phyloP scores from a whole-genome alignment of 2,888 invertebrate genomes.

The Corbicula japonica region DNA sequence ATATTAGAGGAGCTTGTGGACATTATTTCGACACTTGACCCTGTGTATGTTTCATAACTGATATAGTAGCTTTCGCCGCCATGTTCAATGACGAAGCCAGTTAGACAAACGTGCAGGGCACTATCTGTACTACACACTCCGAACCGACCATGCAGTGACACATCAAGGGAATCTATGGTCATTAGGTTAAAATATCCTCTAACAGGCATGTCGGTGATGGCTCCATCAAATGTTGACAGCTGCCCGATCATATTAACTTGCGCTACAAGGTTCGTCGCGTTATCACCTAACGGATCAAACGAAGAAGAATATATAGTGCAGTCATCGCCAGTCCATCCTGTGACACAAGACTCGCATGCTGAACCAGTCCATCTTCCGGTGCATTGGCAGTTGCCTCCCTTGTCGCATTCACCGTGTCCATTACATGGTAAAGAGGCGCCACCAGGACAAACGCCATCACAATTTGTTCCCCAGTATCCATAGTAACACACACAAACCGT shows the following conservation, averaged over 20 bases:
- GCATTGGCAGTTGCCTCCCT: slow-evolving; percentile 72
- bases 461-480: slow-evolving; percentile 74
- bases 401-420: slow-evolving; percentile 70
- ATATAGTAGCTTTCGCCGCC: slow-evolving; percentile 54
- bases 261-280: slow-evolving; percentile 59
- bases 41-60: slow-evolving; percentile 47
- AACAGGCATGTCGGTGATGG: slow-evolving; percentile 62
- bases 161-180: slow-evolving; percentile 33
- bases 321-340: slow-evolving; percentile 72
- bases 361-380: slow-evolving; percentile 68
- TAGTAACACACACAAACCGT: slow-evolving; percentile 70
- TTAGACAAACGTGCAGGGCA: slow-evolving; percentile 47
- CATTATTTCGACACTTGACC: slow-evolving; percentile 42
- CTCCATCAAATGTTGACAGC: slow-evolving; percentile 73
- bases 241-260: slow-evolving; percentile 71
- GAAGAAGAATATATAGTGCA: slow-evolving; percentile 66
- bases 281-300: slow-evolving; percentile 43
- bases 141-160: slow-evolving; percentile 49
- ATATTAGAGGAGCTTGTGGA: slow-evolving; percentile 25
- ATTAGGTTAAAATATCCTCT: slow-evolving; percentile 62
- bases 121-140: slow-evolving; percentile 43
- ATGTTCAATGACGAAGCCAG: slow-evolving; percentile 53
- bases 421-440: slow-evolving; percentile 71
- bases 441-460: slow-evolving; percentile 72
- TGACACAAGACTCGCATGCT: slow-evolving; percentile 67